Evolutionary conservation across 2,888 invertebrate species (phyloP).

Genomic region (Eupithecia subumbrata): DNA sequence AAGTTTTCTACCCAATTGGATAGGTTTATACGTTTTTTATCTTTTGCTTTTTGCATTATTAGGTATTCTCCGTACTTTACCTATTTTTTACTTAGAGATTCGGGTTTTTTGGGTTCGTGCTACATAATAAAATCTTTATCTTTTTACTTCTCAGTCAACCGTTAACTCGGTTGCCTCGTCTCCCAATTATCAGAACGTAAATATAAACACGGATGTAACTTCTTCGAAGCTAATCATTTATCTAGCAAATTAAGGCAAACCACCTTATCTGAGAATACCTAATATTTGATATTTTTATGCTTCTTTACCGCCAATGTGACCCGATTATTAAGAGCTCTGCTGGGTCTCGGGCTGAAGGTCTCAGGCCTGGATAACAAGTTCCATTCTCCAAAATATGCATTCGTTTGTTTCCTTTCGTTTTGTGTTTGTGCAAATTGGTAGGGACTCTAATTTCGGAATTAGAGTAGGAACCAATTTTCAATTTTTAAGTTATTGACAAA

Average conservation of each 20-base stretch:
- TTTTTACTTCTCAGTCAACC: background rate
- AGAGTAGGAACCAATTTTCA: too few species aligned
- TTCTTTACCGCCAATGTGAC: background rate
- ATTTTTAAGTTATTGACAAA: too few species aligned
- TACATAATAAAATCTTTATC: background rate
- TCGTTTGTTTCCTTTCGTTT: too few species aligned
- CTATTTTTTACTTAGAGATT: background rate
- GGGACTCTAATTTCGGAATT: too few species aligned
- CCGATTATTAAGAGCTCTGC: too few species aligned
- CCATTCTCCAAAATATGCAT: too few species aligned
- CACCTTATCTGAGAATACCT: background rate
- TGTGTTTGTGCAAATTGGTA: too few species aligned
- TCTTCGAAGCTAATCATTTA: background rate
- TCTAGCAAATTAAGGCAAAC: background rate
- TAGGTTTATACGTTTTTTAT: too few species aligned
- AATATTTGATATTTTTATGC: background rate
- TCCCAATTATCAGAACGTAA: conserved; percentile 1
- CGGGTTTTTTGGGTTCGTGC: background rate
- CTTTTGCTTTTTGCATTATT: background rate
- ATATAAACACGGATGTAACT: conserved; percentile 7
- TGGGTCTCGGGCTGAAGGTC: too few species aligned
- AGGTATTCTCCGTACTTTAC: background rate
- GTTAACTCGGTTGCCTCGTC: background rate
- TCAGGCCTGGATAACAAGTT: too few species aligned
- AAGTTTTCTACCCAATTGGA: too few species aligned